Conservation (phyloP, 2,797 vertebrate species). For the Calcarius lapponicus region DNA sequence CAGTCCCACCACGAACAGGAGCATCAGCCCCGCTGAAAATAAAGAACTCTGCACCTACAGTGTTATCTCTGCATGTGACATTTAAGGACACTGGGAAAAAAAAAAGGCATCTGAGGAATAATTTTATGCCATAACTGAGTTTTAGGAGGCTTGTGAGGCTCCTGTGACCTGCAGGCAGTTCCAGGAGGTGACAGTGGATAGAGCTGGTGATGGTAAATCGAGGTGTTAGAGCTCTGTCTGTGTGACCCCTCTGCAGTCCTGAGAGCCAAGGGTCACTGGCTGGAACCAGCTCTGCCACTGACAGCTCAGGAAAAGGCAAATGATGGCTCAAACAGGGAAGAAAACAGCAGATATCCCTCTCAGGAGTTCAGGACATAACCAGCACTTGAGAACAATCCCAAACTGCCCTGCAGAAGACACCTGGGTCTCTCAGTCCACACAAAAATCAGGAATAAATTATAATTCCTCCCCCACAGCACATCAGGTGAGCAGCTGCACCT, state of each 20-base stretch:
- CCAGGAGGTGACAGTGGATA: neutral
- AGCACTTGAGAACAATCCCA: neutral
- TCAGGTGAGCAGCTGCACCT: neutral
- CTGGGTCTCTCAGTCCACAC: neutral
- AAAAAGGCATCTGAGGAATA: neutral
- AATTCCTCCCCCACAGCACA: neutral
- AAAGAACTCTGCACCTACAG: rapidly evolving
- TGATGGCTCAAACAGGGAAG: too few relatives aligned
- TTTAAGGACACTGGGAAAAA: neutral
- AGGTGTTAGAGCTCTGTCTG: neutral
- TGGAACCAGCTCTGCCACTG: neutral
- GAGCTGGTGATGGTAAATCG: neutral
- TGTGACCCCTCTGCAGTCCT: neutral
- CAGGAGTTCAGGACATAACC: neutral
- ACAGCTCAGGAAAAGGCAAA: neutral
- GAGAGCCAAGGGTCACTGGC: neutral
- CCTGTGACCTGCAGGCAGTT: neutral
- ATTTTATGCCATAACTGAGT: neutral
- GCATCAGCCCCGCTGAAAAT: neutral
- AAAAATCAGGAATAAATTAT: rapidly evolving
- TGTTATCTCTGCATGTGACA: rapidly evolving
- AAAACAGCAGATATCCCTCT: neutral
- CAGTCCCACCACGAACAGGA: neutral
- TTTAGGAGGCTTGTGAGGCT: rapidly evolving
- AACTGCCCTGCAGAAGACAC: neutral